phyloP scores from a whole-genome alignment of 2,888 invertebrate species.

The Tipula lateralis region DNA sequence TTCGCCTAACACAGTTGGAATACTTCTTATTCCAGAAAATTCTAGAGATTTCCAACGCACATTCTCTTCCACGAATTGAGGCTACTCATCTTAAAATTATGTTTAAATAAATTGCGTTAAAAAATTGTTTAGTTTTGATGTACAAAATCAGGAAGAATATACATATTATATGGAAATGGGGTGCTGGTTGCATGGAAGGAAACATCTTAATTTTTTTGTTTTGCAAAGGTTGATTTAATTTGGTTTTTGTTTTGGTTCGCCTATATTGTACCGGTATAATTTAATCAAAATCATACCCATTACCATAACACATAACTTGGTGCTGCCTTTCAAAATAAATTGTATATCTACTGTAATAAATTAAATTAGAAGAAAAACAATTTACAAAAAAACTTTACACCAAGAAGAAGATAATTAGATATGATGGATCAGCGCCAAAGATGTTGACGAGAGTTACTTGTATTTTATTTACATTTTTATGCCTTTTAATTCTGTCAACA shows the following conservation, averaged over 20 bases:
- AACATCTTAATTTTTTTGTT: background rate
- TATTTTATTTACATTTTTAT: background rate
- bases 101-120: too few relatives aligned
- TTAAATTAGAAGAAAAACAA: background rate
- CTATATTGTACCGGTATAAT: background rate
- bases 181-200: background rate
- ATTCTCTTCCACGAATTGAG: too few relatives aligned
- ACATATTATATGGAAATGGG: too few relatives aligned
- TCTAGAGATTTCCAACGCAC: too few relatives aligned
- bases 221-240: background rate
- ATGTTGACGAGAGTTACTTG: background rate
- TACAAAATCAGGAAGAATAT: too few relatives aligned
- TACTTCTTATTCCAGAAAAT: too few relatives aligned
- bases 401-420: background rate
- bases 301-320: background rate
- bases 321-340: background rate
- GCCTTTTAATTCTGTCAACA: constrained; percentile 24
- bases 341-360: background rate
- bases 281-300: constrained; percentile 1
- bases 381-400: background rate
- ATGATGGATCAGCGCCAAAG: background rate
- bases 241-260: background rate
- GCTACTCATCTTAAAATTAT: too few relatives aligned
- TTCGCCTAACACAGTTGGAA: too few relatives aligned
- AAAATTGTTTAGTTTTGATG: too few relatives aligned